These are phyloP conservation scores for Ladona fulva DNA, from an alignment of 1,140 invertebrate species.

Conservation along the genomic window DNA sequence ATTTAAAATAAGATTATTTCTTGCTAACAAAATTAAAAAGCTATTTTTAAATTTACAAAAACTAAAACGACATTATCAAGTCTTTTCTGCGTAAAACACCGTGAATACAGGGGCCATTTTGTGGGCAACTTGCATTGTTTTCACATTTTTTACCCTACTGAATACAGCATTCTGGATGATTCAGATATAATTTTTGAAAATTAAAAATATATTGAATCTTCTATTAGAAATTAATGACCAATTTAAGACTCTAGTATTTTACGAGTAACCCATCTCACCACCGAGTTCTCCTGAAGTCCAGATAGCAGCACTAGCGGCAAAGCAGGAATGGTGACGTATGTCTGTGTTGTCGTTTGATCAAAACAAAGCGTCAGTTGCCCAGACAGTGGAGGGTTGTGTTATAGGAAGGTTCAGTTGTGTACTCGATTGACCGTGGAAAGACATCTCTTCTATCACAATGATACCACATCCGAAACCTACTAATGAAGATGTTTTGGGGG, in stretches of 20 bases:
- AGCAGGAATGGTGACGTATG: conserved; percentile 28
- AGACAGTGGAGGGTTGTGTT: conserved; percentile 14
- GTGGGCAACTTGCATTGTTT: not conserved
- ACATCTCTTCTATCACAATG: conserved; percentile 25
- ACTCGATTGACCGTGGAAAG: not conserved
- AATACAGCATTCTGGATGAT: too few species aligned
- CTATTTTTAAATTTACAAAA: too few species aligned
- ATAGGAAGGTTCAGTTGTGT: not conserved
- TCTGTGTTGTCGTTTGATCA: conserved; percentile 33
- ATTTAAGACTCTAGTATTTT: too few species aligned
- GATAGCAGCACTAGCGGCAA: conserved; percentile 22
- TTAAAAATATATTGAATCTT: too few species aligned
- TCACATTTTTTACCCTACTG: too few species aligned
- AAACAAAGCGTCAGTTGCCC: conserved; percentile 33
- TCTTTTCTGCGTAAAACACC: not conserved
- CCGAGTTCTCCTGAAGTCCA: not conserved
- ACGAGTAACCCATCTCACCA: not conserved
- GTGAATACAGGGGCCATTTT: not conserved
- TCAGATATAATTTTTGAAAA: too few species aligned
- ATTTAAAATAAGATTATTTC: too few species aligned
- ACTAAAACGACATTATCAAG: too few species aligned
- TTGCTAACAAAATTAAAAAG: too few species aligned
- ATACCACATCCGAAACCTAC: conserved; percentile 36
- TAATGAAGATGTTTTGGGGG: conserved; percentile 38
- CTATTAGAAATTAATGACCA: too few species aligned